Percentiles rank a stretch among this genome's conserved stretches.
Evolutionary conservation across 2,888 invertebrate species (phyloP).

Genomic region (Microctonus brassicae): DNA sequence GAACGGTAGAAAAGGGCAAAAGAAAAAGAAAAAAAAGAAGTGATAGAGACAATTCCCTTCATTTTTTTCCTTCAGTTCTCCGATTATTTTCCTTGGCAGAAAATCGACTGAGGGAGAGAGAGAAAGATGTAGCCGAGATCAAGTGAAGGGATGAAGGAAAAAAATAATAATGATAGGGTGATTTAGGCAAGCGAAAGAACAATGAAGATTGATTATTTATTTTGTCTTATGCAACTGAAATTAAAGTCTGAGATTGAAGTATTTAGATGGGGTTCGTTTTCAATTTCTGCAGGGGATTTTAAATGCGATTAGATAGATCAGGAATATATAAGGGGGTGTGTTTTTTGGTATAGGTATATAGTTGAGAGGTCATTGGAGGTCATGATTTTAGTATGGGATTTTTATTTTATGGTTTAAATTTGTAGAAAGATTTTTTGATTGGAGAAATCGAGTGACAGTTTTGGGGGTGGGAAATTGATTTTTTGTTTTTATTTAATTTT

Average conservation of each 20-base stretch:
- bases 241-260: not conserved
- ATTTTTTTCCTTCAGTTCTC: not conserved
- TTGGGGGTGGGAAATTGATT: too few species aligned
- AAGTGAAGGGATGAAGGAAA: not conserved
- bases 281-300: not conserved
- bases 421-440: too few species aligned
- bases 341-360: too few species aligned
- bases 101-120: slow-evolving; percentile 8
- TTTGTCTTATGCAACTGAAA: not conserved
- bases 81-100: slow-evolving; percentile 10
- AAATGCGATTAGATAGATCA: too few species aligned
- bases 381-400: not conserved
- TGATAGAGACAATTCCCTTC: not conserved
- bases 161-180: not conserved
- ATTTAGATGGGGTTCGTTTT: not conserved
- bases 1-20: slow-evolving; percentile 9
- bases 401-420: too few species aligned
- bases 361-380: not conserved
- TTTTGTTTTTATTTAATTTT: too few species aligned
- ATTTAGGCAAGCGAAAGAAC: not conserved
- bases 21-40: slow-evolving; percentile 13
- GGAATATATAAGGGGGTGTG: not conserved
- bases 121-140: not conserved
- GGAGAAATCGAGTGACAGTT: too few species aligned
- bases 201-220: not conserved